These are phyloP conservation scores for Orthonevra nobilis DNA, from an alignment of 2,888 invertebrate species.

Conservation along the genomic window DNA sequence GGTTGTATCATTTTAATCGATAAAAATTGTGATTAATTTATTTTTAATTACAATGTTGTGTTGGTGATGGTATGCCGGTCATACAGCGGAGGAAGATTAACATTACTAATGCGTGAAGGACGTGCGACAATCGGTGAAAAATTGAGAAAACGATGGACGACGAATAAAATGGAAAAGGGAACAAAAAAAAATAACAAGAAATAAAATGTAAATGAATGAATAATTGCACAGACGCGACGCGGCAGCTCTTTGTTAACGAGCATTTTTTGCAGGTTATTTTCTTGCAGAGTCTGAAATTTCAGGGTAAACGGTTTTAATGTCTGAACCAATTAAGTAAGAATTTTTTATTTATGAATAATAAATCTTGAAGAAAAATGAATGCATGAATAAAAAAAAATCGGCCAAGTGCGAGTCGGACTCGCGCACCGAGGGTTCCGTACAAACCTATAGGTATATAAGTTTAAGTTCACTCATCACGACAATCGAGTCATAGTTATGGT, in stretches of 20 bases:
- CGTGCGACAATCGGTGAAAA: conserved; percentile 56
- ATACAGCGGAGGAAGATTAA: conserved; percentile 40
- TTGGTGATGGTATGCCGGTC: not conserved
- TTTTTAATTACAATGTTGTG: conserved; percentile 60
- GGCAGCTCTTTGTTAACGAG: conserved; percentile 42
- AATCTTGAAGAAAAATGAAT: too few relatives aligned
- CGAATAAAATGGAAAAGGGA: too few relatives aligned
- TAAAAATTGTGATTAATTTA: conserved; percentile 69
- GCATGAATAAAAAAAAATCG: too few relatives aligned
- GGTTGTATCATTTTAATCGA: conserved; percentile 57
- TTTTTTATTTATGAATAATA: conserved; percentile 42
- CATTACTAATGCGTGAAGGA: conserved; percentile 59
- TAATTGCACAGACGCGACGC: not conserved
- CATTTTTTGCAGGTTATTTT: not conserved
- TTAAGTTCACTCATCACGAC: too few relatives aligned
- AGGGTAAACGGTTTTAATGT: conserved; percentile 33
- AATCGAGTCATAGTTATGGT: too few relatives aligned
- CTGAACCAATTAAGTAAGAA: conserved; percentile 48
- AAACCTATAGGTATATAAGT: too few relatives aligned
- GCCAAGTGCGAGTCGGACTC: too few relatives aligned
- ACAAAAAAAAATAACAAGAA: not conserved
- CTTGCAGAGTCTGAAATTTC: conserved; percentile 1
- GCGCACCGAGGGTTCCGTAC: too few relatives aligned
- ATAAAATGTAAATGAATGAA: too few relatives aligned
- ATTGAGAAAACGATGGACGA: conserved; percentile 5